phyloP scores from a whole-genome alignment of 2,888 invertebrate species.

The Dicranocentrus wangi region DNA sequence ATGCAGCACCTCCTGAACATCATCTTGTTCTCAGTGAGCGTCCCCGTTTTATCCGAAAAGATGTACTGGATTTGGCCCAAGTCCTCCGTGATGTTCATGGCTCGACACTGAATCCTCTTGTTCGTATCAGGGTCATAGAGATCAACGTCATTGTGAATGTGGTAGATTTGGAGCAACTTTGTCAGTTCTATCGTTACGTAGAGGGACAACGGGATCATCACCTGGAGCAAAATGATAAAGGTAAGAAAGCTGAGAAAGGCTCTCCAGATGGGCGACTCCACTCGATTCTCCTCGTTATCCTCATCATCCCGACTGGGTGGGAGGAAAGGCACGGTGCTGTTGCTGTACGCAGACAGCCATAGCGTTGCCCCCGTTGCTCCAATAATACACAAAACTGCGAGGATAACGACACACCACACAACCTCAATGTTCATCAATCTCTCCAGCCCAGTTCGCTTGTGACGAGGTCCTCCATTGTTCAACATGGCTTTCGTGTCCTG shows the following conservation, averaged over 20 bases:
- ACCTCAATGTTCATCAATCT: slow-evolving; percentile 96
- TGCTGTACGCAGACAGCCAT: slow-evolving; percentile 83
- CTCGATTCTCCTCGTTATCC: slow-evolving; percentile 71
- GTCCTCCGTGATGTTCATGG: slow-evolving; percentile 97
- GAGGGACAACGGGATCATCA: slow-evolving; percentile 96
- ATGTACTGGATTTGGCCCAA: slow-evolving; percentile 95
- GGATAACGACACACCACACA: slow-evolving; percentile 94
- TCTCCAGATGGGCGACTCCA: slow-evolving; percentile 80
- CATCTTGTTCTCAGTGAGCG: slow-evolving; percentile 98
- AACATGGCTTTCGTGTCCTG: slow-evolving; percentile 96
- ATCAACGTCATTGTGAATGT: slow-evolving; percentile 91
- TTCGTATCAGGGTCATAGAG: slow-evolving; percentile 89
- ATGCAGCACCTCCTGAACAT: slow-evolving; percentile 93
- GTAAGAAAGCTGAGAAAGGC: slow-evolving; percentile 95
- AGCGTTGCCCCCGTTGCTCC: slow-evolving; percentile 93
- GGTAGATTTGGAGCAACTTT: slow-evolving; percentile 95
- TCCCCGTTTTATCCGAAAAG: slow-evolving; percentile 98
- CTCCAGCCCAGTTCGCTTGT: slow-evolving; percentile 93
- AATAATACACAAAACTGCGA: slow-evolving; percentile 90
- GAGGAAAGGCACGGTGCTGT: slow-evolving; percentile 80
- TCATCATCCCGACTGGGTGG: slow-evolving; percentile 76
- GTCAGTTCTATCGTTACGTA: slow-evolving; percentile 98
- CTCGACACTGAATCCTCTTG: slow-evolving; percentile 90
- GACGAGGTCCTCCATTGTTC: slow-evolving; percentile 95
- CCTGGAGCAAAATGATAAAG: slow-evolving; percentile 95